Evolutionary conservation across 2,888 invertebrate genomes (phyloP), one percentile per base, ranked within the genome.

Genomic region (Dynastes maya): DNA sequence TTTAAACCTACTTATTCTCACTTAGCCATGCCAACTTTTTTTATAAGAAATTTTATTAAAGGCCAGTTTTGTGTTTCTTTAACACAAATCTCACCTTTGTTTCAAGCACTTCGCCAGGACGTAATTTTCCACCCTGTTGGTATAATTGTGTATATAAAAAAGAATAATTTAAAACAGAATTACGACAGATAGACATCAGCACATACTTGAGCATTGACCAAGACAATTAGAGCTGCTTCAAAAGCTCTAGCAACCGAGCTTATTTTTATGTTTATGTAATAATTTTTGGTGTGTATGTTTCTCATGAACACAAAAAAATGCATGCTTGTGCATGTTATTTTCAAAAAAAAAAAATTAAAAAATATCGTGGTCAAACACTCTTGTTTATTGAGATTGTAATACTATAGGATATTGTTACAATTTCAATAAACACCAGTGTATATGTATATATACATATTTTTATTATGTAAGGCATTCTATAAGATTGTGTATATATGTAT

Each of bases 31-130:
- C 79, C 76, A 78, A 78, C 77, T 65, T 29, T 79, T 75, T 49
- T 22, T 49, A 22, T 22, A 22, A 55, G 16, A 55, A 51, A 55
- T 16, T 72, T 55, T 29, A 55, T 79, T 75, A 27, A 88, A 88
- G 88, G 88, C 88, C 88, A 86, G 88, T 85, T 88, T 88, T 89
- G 88, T 88, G 88, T 87, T 82, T 71, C 16, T 53, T 29, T 37
- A 90, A 91, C 91, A 91, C 91, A 91, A 91, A 91, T 91, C 92
- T 92, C 92, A 94, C 94, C 94, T 94, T 94, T 89, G 91, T 90
- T 89, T 94, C 94, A 89, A 92, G 90, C 88, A 94, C 92, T 91
- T 94, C 94, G 90, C 94, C 94, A 88, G 94, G 94, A 89, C 94
- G 94, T 90, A 94, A 93, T 90, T 91, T 93, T 90, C 92, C 92